These are phyloP conservation scores for Typhlomys cinereus DNA, from an alignment of 2,113 vertebrate genomes.

Conservation along the genomic window DNA sequence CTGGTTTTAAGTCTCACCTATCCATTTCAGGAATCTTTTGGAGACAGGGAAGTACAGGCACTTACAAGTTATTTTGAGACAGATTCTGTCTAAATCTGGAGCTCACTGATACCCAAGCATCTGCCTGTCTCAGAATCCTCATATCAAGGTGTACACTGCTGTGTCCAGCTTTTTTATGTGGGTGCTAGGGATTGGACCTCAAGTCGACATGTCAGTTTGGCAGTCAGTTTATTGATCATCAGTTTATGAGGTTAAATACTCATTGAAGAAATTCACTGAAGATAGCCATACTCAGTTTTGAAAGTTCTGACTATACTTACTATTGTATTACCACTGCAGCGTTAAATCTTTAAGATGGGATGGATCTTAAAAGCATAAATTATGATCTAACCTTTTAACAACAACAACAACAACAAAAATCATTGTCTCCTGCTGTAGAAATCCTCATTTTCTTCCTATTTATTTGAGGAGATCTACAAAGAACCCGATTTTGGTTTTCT, in stretches of 20 bases:
- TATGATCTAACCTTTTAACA: neutral
- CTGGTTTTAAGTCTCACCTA: too few species aligned
- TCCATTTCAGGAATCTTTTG: too few species aligned
- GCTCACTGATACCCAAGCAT: neutral
- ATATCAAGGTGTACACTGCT: neutral
- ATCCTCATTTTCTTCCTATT: constrained; percentile 2
- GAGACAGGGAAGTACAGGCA: too few species aligned
- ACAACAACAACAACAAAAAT: neutral
- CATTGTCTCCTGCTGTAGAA: neutral
- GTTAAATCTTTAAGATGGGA: neutral
- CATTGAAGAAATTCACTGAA: too few species aligned
- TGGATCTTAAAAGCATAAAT: neutral
- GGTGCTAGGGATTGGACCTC: neutral
- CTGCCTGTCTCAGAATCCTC: neutral
- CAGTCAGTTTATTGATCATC: neutral
- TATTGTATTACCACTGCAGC: neutral
- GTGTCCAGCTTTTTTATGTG: neutral
- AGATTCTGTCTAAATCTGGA: neutral
- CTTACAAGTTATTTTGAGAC: too few species aligned
- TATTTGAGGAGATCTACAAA: too few species aligned
- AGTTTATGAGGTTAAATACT: neutral
- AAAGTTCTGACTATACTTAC: neutral
- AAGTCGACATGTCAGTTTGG: neutral
- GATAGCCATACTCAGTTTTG: neutral
- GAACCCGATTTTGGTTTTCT: too few species aligned